Evolutionary conservation across 2,113 vertebrate genomes (phyloP).

Genomic region (Lophochroa leadbeateri): DNA sequence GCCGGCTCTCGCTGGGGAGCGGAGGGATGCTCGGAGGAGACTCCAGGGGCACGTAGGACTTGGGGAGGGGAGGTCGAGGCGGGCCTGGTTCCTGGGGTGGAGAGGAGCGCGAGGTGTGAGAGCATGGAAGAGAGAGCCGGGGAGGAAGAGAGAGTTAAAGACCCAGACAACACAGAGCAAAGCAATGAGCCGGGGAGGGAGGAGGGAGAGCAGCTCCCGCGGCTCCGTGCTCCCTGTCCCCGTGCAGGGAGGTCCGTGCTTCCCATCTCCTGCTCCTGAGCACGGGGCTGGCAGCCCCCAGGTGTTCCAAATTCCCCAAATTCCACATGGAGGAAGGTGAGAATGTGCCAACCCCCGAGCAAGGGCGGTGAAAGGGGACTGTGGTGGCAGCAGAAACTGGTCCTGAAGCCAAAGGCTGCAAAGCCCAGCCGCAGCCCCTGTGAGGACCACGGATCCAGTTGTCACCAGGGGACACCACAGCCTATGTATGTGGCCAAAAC

Average conservation of each 20-base stretch:
- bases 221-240: fast-evolving
- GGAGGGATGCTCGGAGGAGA: conserved; percentile 83
- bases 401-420: not conserved
- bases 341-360: fast-evolving
- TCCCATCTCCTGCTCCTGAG: not conserved
- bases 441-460: fast-evolving
- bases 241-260: not conserved
- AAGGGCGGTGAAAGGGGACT: not conserved
- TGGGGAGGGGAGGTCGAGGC: conserved; percentile 94
- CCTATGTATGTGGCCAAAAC: fast-evolving
- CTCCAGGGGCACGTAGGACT: conserved; percentile 93
- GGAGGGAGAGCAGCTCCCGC: not conserved
- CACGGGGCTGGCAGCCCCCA: not conserved
- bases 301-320: not conserved
- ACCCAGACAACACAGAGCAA: not conserved
- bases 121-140: conserved; percentile 66
- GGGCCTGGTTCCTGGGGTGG: conserved; percentile 89
- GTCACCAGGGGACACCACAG: not conserved
- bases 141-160: conserved; percentile 73
- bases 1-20: conserved; percentile 86
- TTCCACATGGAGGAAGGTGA: fast-evolving
- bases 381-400: not conserved
- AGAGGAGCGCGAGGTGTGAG: conserved; percentile 69
- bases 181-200: not conserved
- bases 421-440: not conserved